Conservation (phyloP, 2,113 vertebrate species). For the Scalopus aquaticus region DNA sequence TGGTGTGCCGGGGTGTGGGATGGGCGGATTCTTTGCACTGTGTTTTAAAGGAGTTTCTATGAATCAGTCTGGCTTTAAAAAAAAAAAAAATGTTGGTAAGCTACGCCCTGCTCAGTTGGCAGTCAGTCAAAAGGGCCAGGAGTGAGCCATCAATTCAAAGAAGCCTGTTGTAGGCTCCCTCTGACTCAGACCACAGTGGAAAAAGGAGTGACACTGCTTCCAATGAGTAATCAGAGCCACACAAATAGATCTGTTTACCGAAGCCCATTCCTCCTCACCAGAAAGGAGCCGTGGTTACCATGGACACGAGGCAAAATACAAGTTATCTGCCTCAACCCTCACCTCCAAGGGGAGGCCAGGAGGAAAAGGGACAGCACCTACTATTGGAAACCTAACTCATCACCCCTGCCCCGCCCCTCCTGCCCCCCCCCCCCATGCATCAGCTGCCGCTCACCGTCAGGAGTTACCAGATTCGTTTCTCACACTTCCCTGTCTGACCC, state of each 20-base stretch:
- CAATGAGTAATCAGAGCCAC: slow-evolving; percentile 84
- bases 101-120: slow-evolving; percentile 86
- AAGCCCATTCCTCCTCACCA: slow-evolving; percentile 80
- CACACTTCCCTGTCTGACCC: not conserved
- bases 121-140: slow-evolving; percentile 83
- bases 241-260: slow-evolving; percentile 84
- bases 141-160: slow-evolving; percentile 85
- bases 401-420: too few relatives aligned
- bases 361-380: too few relatives aligned
- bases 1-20: slow-evolving; percentile 80
- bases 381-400: not conserved
- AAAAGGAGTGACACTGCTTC: slow-evolving; percentile 84
- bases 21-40: slow-evolving; percentile 84
- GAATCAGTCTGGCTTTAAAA: slow-evolving; percentile 87
- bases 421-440: not conserved
- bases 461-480: not conserved
- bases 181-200: slow-evolving; percentile 88
- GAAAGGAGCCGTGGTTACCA: slow-evolving; percentile 70
- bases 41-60: slow-evolving; percentile 89
- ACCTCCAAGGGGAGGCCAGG: not conserved
- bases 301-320: slow-evolving; percentile 17
- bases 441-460: not conserved
- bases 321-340: not conserved
- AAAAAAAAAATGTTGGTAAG: slow-evolving; percentile 78
- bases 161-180: slow-evolving; percentile 77